Evolutionary conservation across 2,113 vertebrate genomes (phyloP).

Genomic region (Gavia stellata): DNA sequence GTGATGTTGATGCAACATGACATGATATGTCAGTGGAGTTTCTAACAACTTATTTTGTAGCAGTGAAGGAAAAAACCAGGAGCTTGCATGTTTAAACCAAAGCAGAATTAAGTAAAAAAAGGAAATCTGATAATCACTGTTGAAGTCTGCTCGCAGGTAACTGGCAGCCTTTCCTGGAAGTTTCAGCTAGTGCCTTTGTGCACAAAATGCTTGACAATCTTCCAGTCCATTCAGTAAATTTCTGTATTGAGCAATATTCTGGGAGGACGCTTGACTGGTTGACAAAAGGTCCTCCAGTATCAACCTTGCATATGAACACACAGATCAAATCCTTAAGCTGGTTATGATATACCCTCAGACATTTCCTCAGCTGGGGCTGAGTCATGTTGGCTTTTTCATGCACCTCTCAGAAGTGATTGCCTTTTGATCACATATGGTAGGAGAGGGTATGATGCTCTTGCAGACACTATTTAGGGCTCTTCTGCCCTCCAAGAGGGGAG

Average conservation of each 20-base stretch:
- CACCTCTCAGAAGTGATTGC: background rate
- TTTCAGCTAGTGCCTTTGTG: background rate
- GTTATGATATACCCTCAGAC: background rate
- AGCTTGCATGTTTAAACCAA: background rate
- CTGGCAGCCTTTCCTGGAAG: background rate
- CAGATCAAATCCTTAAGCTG: background rate
- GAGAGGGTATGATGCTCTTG: background rate
- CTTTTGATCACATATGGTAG: background rate
- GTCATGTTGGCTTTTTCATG: background rate
- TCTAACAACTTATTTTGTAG: background rate
- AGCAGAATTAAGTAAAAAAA: background rate
- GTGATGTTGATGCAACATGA: background rate
- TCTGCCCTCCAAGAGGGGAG: background rate
- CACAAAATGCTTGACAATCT: background rate
- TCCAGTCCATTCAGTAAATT: background rate
- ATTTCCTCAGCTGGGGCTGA: background rate
- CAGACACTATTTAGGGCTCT: background rate
- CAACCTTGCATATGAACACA: background rate
- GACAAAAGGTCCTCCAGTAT: background rate
- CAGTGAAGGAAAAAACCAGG: background rate
- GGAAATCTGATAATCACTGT: background rate
- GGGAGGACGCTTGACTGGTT: background rate
- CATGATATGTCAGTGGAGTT: background rate
- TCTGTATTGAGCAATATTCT: background rate
- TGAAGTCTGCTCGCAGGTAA: background rate